phyloP scores from a whole-genome alignment of 2,797 vertebrate genomes.

The Peromyscus attwateri region DNA sequence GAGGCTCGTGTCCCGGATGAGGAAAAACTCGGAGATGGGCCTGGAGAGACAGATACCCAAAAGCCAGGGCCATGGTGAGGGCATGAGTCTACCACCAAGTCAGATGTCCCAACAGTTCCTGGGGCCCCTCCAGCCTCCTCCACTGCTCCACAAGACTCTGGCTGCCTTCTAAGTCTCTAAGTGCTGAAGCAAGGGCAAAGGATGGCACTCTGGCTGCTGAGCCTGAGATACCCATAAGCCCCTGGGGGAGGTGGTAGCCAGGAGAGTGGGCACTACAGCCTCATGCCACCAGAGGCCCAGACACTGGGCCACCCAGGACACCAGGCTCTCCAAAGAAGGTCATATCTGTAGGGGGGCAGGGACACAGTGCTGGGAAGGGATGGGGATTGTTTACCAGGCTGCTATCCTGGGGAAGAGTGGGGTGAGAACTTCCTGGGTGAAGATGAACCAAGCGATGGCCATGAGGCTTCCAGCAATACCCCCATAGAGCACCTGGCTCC shows the following conservation, averaged over 20 bases:
- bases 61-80: conserved; percentile 8
- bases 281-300: background rate
- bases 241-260: background rate
- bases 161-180: background rate
- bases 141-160: background rate
- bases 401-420: conserved; percentile 99
- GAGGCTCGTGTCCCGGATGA: conserved; percentile 98
- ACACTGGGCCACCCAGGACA: background rate
- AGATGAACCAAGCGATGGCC: conserved; percentile 96
- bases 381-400: conserved; percentile 92
- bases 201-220: background rate
- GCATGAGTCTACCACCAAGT: background rate
- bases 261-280: background rate
- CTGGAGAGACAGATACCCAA: conserved; percentile 84
- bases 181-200: background rate
- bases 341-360: background rate
- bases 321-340: background rate
- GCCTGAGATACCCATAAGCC: background rate
- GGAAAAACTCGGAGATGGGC: conserved; percentile 98
- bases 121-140: background rate
- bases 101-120: background rate
- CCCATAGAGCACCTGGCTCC: conserved; percentile 98
- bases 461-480: conserved; percentile 94
- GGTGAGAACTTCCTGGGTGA: conserved; percentile 98
- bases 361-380: background rate